Percentiles rank a stretch among this genome's conserved stretches.
Conservation (phyloP, 2,888 invertebrate genomes). For the Cyclophora punctaria region DNA sequence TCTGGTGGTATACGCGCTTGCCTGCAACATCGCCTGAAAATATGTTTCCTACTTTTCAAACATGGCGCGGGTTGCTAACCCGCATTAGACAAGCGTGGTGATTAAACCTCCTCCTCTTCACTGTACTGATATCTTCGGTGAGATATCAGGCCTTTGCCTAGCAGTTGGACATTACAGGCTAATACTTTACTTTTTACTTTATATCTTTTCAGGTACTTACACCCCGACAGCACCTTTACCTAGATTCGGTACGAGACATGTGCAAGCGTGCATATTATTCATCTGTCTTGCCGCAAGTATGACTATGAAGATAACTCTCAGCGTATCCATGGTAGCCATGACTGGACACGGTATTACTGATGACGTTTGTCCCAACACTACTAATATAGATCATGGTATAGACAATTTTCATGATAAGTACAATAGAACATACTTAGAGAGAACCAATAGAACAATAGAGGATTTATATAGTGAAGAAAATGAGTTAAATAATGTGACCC, state of each 20-base stretch:
- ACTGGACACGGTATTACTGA: constrained; percentile 20
- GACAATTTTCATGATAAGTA: too few relatives aligned
- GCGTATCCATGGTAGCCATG: constrained; percentile 56
- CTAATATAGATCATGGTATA: too few relatives aligned
- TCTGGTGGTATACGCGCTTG: too few relatives aligned
- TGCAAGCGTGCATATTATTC: constrained; percentile 42
- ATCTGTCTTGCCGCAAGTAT: constrained; percentile 34
- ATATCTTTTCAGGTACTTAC: constrained; percentile 17
- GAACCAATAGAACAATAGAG: neutral
- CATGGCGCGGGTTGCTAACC: too few relatives aligned
- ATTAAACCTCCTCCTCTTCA: too few relatives aligned
- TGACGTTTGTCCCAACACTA: neutral
- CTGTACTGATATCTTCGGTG: too few relatives aligned
- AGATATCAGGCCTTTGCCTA: neutral
- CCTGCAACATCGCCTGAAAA: too few relatives aligned
- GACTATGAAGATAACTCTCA: constrained; percentile 36
- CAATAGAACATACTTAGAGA: too few relatives aligned
- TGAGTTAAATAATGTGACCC: too few relatives aligned
- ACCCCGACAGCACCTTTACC: constrained; percentile 20
- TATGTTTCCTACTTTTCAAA: too few relatives aligned
- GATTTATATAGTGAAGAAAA: neutral
- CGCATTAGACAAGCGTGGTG: neutral
- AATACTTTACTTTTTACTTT: neutral
- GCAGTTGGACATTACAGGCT: too few relatives aligned
- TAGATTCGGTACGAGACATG: constrained; percentile 43